Base-by-base conservation (phyloP, 2,888 invertebrate genomes). In the Nymphalis polychloros region DNA sequence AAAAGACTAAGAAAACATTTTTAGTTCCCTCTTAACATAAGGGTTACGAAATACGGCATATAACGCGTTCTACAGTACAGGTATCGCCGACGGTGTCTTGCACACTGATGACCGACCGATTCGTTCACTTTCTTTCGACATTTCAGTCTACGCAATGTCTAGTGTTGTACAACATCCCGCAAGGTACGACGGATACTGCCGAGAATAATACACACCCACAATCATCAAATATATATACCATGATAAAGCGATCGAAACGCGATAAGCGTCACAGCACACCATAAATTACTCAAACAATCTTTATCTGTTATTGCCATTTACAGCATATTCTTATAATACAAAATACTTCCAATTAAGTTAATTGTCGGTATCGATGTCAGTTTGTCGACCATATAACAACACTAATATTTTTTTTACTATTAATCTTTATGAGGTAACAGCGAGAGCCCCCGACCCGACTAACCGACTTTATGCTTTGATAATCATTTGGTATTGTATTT, bases 91-190 rank as follows among this genome's bases (percentile, higher is more conserved):
- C 73, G 65, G 57, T 63, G 70, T 70, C 67, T 70, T 60, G 60
- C 63, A 73, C 70, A 76, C 75, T 75, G 74, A 73, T 77, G 73
- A 74, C 73, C 73, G 75, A 74, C 73, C 69, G 79, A 82, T 85
- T 84, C 89, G 86, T 85, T 90, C 90, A 90, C 91, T 91, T 91
- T 91, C 91, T 91, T 91, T 91, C 90, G 88, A 87, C 90, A 91
- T 87, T 84, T 79, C 72, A 76, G 80, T 76, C 85, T 88, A 84
- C 89, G 89, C 86, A 88, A 89, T 83, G 74, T 74, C 63, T 67
- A 71, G 79, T 80, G 79, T 75, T 81, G 82, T 79, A 72, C 73
- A 71, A 72, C 64, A 72, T 71, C 73, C 70, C 71, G 59, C 53
- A 67, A 53, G 62, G 62, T 59, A 63, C 66, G 70, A 63, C 64